Base-by-base conservation (phyloP, 2,888 invertebrate genomes). In the Plebejus melissa region DNA sequence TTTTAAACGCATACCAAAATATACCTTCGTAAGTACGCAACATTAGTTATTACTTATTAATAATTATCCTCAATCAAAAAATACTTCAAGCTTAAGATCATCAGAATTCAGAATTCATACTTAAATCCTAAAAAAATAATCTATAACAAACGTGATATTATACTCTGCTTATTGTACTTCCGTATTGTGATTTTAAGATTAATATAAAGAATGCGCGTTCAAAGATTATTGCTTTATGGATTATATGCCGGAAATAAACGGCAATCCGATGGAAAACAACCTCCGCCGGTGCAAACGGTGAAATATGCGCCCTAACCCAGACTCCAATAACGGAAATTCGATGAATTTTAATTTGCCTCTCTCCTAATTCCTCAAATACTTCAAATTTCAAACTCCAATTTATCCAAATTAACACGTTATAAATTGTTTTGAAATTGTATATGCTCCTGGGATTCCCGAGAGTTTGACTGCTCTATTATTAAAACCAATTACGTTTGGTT, bases 201-300 rank as follows among this genome's bases (percentile, higher is more conserved):
- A 76, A 77, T 76, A 78, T 76, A 77, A 87, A 84, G 84, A 83
- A 85, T 85, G 84, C 83, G 82, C 80, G 78, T 80, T 82, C 79
- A 81, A 82, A 82, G 28, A 60, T 60, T 86, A 87, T 87, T 86
- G 85, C 83, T 82, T 77, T 80, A 79, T 76, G 83, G 85, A 86
- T 81, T 81, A 83, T 83, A 81, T 84, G 83, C 82, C 81, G 83
- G 81, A 82, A 84, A 83, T 81, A 81, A 82, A 81, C 80, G 80
- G 79, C 79, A 81, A 82, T 81, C 79, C 81, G 81, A 80, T 79
- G 77, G 80, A 81, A 81, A 81, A 81, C 65, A 77, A 71, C 75
- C 77, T 77, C 78, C 77, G 76, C 70, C 69, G 58, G 36, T 74
- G 75, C 38, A 38, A 76, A 74, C 76, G 74, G 58, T 77, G 75